Evolutionary conservation across 2,113 vertebrate species (phyloP).

Genomic region (Isichthys henryi): DNA sequence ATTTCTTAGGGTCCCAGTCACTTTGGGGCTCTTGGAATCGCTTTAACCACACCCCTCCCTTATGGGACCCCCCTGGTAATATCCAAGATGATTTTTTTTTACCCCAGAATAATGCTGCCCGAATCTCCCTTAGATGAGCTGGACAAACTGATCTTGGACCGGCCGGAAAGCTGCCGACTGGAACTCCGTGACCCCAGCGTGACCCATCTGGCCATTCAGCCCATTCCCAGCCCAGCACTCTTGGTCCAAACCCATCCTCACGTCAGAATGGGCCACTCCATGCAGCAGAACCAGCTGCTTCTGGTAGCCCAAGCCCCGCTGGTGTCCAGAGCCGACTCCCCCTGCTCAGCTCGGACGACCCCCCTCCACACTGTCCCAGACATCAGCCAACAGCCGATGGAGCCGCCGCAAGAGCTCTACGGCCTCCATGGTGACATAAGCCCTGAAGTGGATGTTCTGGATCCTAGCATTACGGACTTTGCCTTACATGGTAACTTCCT

Average conservation of each 20-base stretch:
- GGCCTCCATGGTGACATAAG: conserved; percentile 65
- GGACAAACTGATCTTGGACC: conserved; percentile 91
- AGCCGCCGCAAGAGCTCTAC: conserved; percentile 63
- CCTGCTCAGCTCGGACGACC: conserved; percentile 78
- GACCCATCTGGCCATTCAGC: conserved; percentile 40
- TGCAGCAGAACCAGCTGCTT: conserved; percentile 65
- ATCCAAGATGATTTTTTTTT: background rate
- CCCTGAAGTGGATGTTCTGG: conserved; percentile 83
- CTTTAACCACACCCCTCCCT: background rate
- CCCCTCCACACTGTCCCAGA: conserved; percentile 72
- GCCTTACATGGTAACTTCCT: conserved; percentile 77
- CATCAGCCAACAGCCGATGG: conserved; percentile 57
- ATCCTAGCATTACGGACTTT: conserved; percentile 94
- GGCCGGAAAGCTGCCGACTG: conserved; percentile 80
- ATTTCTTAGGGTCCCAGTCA: background rate
- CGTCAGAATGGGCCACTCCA: conserved; percentile 70
- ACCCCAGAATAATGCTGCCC: conserved; percentile 20
- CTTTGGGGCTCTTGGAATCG: background rate
- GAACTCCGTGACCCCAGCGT: conserved; percentile 54
- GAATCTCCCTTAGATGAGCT: conserved; percentile 71
- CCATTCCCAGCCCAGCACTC: background rate
- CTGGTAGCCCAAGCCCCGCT: conserved; percentile 77
- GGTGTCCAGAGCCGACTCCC: conserved; percentile 63
- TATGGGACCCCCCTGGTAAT: background rate
- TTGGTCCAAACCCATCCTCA: conserved; percentile 66